Percentiles rank a stretch among this genome's conserved stretches.
phyloP scores from a whole-genome alignment of 2,113 vertebrate genomes.

The Sylvietta virens region DNA sequence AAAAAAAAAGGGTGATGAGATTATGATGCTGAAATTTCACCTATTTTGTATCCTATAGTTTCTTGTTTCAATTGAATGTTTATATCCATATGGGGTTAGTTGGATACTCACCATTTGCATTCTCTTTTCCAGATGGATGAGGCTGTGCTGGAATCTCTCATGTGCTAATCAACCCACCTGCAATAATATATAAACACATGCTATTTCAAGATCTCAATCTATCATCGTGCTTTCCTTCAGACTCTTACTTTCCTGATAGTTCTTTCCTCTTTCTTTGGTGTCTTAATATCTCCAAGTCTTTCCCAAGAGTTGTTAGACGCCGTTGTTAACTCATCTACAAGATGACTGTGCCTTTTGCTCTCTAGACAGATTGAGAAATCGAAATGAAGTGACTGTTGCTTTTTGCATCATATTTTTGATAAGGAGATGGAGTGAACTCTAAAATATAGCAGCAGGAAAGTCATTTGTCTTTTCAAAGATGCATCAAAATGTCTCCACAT shows the following conservation, averaged over 20 bases:
- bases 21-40: neutral
- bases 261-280: neutral
- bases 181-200: neutral
- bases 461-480: neutral
- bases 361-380: constrained; percentile 23
- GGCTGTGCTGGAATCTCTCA: neutral
- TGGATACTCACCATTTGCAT: neutral
- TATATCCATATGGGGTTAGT: neutral
- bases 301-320: neutral
- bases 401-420: constrained; percentile 4
- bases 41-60: neutral
- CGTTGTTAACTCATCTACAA: neutral
- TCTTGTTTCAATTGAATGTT: neutral
- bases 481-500: constrained; percentile 29
- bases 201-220: neutral
- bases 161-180: neutral
- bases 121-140: neutral
- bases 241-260: neutral
- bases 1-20: neutral
- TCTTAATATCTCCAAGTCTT: neutral
- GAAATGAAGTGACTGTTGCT: constrained; percentile 22
- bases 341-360: neutral
- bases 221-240: neutral
- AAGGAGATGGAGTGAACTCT: constrained; percentile 1
- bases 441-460: neutral